Base-by-base conservation (phyloP, 2,888 invertebrate species). In the Notocelia uddmanniana region DNA sequence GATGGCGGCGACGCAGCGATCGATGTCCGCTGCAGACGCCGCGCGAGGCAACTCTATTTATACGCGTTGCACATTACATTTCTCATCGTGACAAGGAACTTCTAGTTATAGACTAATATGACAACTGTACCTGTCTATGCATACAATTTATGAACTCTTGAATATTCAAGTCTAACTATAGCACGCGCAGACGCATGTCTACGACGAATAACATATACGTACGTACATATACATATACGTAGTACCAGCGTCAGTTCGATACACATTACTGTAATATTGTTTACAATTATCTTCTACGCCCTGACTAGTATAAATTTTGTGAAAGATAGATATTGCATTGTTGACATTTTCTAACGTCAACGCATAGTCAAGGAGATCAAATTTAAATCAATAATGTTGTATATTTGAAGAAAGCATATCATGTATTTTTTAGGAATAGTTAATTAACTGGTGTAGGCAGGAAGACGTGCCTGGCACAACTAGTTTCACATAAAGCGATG, bases 1-100 rank as follows among this genome's bases (percentile, higher is more conserved):
- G 92, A 93, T 93, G 93, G 93, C 92, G 91, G 89, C 91, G 92
- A 92, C 92, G 91, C 90, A 88, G 85, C 93, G 93, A 92, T 92
- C 93, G 92, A 93, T 93, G 92, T 89, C 88, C 90, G 89, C 88
- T 81, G 81, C 82, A 92, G 92, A 92, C 92, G 90, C 87, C 85
- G 88, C 85, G 87, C 89, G 89, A 90, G 87, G 88, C 87, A 81
- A 89, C 90, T 89, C 91, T 92, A 91, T 92, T 91, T 91, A 91
- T 92, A 92, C 84, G 85, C 87, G 82, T 84, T 88, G 88, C 90
- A 72, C 71, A 90, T 88, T 85, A 88, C 86, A 87, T 88, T 89
- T 87, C 81, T 88, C 83, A 85, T 83, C 83, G 80, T 85, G 83
- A 83, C 82, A 83, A 83, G 80, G 81, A 83, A 82, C 68, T 57